A percentile compares a stretch with the other conserved stretches of the same genome.
Evolutionary conservation across 2,113 vertebrate species (phyloP).

Genomic region (Cyprinodon brontotheroides): DNA sequence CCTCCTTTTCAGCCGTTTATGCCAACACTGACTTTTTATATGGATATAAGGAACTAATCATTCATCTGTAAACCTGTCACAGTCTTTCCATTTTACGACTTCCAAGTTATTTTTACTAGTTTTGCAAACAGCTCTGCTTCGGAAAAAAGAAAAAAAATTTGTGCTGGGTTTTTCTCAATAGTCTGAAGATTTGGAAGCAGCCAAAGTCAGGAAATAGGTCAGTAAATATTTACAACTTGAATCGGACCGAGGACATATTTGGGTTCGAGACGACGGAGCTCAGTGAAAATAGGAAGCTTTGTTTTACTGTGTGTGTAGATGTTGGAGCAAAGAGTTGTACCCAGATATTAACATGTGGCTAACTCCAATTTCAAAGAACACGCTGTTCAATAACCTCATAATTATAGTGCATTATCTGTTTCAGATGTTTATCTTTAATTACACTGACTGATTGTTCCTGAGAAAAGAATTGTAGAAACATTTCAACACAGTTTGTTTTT

Average conservation of each 20-base stretch:
- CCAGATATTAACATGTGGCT: conserved; percentile 36
- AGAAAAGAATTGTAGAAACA: not conserved
- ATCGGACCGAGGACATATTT: conserved; percentile 27
- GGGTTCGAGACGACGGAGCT: conserved; percentile 31
- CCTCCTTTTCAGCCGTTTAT: not conserved
- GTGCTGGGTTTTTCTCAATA: not conserved
- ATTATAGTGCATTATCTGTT: conserved; percentile 37
- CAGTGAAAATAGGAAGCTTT: conserved; percentile 10
- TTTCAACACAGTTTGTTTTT: too few species aligned
- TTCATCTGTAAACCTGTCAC: not conserved
- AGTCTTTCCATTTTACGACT: not conserved
- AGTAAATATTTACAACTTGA: conserved; percentile 55
- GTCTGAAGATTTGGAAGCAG: not conserved
- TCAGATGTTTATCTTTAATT: conserved; percentile 21
- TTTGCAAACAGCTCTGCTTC: not conserved
- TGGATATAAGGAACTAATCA: not conserved
- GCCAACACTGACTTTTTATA: not conserved
- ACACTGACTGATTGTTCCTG: conserved; percentile 12
- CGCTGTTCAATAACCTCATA: conserved; percentile 28
- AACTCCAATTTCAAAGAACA: conserved; percentile 12
- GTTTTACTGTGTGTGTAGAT: conserved; percentile 12
- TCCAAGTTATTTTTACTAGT: not conserved
- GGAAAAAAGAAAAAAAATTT: not conserved
- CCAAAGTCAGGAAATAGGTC: conserved; percentile 18
- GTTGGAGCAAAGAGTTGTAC: conserved; percentile 27